Conservation (phyloP, 2,888 invertebrate genomes). For the Diabrotica balteata region DNA sequence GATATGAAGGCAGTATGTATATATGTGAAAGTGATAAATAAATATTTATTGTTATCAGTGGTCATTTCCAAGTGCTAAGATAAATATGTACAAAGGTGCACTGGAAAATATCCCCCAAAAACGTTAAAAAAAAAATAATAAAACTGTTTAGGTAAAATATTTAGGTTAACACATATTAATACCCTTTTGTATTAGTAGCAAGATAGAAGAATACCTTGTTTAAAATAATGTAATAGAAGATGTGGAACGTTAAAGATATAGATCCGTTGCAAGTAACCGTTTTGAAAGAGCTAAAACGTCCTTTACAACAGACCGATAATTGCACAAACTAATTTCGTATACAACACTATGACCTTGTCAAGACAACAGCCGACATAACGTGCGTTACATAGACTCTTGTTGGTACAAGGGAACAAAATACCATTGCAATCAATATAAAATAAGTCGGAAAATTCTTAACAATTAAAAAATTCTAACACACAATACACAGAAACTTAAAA, state of each 20-base stretch:
- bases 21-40: constrained; percentile 36
- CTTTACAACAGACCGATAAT: not conserved
- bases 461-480: constrained; percentile 29
- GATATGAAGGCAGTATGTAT: constrained; percentile 47
- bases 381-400: no score
- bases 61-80: constrained; percentile 8
- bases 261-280: not conserved
- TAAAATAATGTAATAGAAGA: constrained; percentile 21
- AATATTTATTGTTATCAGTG: constrained; percentile 7
- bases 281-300: not conserved
- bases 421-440: constrained; percentile 29
- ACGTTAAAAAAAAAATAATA: constrained; percentile 14
- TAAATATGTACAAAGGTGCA: constrained; percentile 34
- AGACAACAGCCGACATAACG: no score
- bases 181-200: constrained; percentile 24
- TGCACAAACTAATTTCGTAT: constrained; percentile 18
- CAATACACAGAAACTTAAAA: constrained; percentile 24
- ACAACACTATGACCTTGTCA: not conserved
- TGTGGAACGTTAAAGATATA: constrained; percentile 7
- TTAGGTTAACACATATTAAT: constrained; percentile 31
- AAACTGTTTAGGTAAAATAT: constrained; percentile 10
- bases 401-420: not conserved
- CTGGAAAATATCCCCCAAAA: constrained; percentile 26
- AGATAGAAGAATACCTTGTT: constrained; percentile 31
- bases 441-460: constrained; percentile 30